Evolutionary conservation across 2,888 invertebrate genomes (phyloP), one percentile per base, ranked within the genome.

Genomic region (Laothoe populi): DNA sequence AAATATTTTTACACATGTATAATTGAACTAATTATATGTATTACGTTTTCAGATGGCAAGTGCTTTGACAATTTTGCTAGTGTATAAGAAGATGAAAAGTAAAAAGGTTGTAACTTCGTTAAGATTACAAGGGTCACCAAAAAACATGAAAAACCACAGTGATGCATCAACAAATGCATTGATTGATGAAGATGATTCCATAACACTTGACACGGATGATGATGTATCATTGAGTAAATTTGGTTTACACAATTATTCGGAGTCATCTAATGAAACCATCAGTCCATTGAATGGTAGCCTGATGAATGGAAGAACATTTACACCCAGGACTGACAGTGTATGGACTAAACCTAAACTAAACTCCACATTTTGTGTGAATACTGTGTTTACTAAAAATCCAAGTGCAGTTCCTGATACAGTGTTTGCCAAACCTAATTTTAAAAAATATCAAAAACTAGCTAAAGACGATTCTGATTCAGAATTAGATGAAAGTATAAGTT

Each of bases 401-500:
- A 87, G 81, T 73, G 83, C 84, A 11, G 75, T 86, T 21, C 79
- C 88, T 4, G 90, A 90, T 10, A 82, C 82, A 13, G 74, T 90
- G 64, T 90, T 90, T 63, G 75, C 82, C 16, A 92, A 92, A 72
- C 91, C 92, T 8, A 84, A 88, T 1, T 92, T 91, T 65, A 83
- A 85, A 65, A 86, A 87, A 65, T 92, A 89, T 66, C 91, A 88
- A 65, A 88, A 90, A 63, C 74, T 87, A 40, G 74, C 75, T 4
- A 90, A 87, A 67, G 87, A 90, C 31, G 91, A 92, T 65, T 92
- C 90, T 0, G 93, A 92, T 72, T 89, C 90, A 0, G 93, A 93
- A 68, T 78, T 94, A 65, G 93, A 94, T 66, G 93, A 94, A 61
- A 94, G 94, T 72, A 90, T 94, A 63, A 92, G 89, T 70, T 91